These are phyloP conservation scores for Seira musarum DNA, from an alignment of 2,888 invertebrate genomes.

Conservation along the genomic window DNA sequence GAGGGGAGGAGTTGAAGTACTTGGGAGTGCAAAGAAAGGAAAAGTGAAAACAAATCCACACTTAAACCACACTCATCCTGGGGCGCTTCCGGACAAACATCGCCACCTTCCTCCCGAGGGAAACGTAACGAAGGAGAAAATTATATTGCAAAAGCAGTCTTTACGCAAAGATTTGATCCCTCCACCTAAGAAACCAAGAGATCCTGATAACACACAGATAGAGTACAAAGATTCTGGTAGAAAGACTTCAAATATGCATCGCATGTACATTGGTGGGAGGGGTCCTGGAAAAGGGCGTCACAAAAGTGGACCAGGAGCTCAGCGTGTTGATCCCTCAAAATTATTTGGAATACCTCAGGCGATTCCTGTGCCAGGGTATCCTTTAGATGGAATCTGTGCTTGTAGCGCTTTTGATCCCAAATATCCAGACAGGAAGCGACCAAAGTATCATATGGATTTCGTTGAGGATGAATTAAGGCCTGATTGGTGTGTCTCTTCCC, in stretches of 20 bases:
- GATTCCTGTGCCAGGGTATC: not conserved
- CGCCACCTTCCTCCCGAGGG: not conserved
- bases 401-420: slow-evolving; percentile 29
- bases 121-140: not conserved
- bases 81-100: slow-evolving; percentile 1
- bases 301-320: slow-evolving; percentile 18
- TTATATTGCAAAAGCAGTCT: not conserved
- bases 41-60: too few species aligned
- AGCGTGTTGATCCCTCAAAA: slow-evolving; percentile 6
- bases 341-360: not conserved
- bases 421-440: slow-evolving; percentile 24
- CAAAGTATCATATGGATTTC: slow-evolving; percentile 36
- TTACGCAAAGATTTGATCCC: not conserved
- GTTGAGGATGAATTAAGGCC: slow-evolving; percentile 34
- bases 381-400: slow-evolving; percentile 28
- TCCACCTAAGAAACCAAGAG: not conserved
- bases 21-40: not conserved
- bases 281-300: slow-evolving; percentile 32
- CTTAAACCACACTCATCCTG: not conserved
- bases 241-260: not conserved
- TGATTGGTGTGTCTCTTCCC: slow-evolving; percentile 41
- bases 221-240: slow-evolving; percentile 4
- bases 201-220: not conserved
- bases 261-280: slow-evolving; percentile 32
- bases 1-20: not conserved